These are phyloP conservation scores for Chloroclystis v-ata DNA, from an alignment of 2,888 invertebrate species.

Conservation along the genomic window DNA sequence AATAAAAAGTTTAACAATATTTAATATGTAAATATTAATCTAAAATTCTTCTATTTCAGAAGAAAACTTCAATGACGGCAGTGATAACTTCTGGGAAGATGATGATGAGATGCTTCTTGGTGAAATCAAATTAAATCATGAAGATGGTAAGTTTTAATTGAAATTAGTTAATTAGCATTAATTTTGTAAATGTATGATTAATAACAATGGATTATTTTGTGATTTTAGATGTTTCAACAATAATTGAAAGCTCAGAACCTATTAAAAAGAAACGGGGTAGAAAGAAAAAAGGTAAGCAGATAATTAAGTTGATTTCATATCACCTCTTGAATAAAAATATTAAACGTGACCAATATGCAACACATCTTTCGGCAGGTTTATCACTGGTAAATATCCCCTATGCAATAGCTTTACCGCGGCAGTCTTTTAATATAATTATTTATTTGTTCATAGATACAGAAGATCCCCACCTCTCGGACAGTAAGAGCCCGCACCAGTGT, in stretches of 20 bases:
- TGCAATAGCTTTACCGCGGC: too few species aligned
- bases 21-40: too few species aligned
- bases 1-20: too few species aligned
- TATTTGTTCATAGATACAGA: constrained; percentile 31
- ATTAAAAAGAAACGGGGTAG: constrained; percentile 56
- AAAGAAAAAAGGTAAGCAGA: constrained; percentile 52
- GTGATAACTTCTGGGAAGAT: constrained; percentile 59
- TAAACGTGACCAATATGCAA: too few species aligned
- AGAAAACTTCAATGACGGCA: constrained; percentile 36
- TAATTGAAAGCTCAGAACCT: constrained; percentile 24
- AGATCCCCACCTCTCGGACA: constrained; percentile 31
- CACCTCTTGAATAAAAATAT: too few species aligned
- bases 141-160: constrained; percentile 31
- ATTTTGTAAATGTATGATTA: neutral
- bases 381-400: too few species aligned
- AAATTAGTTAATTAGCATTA: too few species aligned
- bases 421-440: too few species aligned
- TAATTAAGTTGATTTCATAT: neutral
- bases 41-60: constrained; percentile 39
- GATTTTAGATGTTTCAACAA: constrained; percentile 35
- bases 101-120: constrained; percentile 54
- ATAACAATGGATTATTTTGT: neutral
- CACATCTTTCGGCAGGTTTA: too few species aligned
- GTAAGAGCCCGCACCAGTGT: constrained; percentile 65
- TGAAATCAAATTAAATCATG: constrained; percentile 41